Conservation (phyloP, 2,113 vertebrate genomes). For the Halcyon malimbica region DNA sequence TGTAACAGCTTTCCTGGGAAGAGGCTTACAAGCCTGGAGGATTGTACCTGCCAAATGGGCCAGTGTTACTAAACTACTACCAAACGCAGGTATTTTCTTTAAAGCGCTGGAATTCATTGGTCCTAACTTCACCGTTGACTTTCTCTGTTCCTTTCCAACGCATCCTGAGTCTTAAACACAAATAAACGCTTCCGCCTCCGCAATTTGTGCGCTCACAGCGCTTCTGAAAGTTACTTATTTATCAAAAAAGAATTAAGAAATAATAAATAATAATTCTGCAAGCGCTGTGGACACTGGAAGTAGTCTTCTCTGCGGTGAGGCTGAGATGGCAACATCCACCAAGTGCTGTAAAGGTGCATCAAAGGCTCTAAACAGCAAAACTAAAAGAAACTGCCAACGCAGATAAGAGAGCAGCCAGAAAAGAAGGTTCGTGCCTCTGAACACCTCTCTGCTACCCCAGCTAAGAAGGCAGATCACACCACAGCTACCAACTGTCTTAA, state of each 20-base stretch:
- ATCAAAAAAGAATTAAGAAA: not conserved
- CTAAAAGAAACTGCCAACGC: not conserved
- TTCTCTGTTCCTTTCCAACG: not conserved
- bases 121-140: not conserved
- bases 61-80: not conserved
- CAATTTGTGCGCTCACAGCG: not conserved
- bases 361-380: not conserved
- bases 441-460: not conserved
- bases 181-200: not conserved
- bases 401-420: not conserved
- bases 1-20: not conserved
- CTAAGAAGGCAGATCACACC: not conserved
- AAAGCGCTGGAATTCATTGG: not conserved
- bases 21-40: not conserved
- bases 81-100: not conserved
- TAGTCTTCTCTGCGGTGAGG: not conserved
- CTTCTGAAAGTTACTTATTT: not conserved
- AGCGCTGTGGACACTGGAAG: not conserved
- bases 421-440: not conserved
- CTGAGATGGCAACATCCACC: not conserved
- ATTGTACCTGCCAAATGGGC: no score
- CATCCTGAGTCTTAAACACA: not conserved
- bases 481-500: not conserved
- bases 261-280: not conserved
- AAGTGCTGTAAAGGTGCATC: not conserved